Evolutionary conservation across 2,113 vertebrate species (phyloP).

Genomic region (Dolichallabes microphthalmus): DNA sequence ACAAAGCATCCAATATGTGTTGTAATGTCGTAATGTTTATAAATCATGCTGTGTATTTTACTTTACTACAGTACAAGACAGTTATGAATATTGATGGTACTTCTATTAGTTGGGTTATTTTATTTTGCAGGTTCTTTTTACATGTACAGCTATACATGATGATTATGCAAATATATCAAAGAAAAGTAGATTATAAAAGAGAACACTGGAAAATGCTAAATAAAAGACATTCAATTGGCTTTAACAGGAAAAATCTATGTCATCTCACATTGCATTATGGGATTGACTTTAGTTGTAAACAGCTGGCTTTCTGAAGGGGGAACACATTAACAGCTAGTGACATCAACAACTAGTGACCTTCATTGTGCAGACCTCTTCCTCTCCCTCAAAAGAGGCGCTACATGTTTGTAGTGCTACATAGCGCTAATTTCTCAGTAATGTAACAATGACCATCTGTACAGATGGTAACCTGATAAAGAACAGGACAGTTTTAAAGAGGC

Average conservation of each 20-base stretch:
- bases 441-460: neutral
- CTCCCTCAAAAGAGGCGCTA: neutral
- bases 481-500: neutral
- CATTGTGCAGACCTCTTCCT: neutral
- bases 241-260: neutral
- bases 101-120: neutral
- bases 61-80: neutral
- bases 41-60: neutral
- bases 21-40: neutral
- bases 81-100: neutral
- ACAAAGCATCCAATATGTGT: slow-evolving; percentile 39
- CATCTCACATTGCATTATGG: neutral
- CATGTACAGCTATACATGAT: neutral
- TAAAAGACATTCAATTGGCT: neutral
- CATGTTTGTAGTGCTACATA: neutral
- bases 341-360: neutral
- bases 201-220: neutral
- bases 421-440: neutral
- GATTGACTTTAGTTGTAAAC: neutral
- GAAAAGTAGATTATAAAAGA: neutral
- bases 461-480: neutral
- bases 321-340: neutral
- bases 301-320: neutral
- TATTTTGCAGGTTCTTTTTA: slow-evolving; percentile 29
- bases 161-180: neutral